Base-by-base conservation (phyloP, 92 coral and sea anemone genomes). In the Pocillopora grandis region DNA sequence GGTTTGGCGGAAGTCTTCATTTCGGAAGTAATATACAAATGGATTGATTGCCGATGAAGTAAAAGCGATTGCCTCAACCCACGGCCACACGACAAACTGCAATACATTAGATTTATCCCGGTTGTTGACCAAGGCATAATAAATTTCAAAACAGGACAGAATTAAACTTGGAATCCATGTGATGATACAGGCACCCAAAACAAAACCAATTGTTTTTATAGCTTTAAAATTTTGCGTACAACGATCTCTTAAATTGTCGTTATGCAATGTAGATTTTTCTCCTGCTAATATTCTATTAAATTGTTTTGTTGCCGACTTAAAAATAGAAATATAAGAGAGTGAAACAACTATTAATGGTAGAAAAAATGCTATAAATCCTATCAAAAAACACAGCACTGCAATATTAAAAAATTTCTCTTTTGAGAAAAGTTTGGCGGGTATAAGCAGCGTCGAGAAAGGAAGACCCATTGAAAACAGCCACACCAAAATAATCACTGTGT, bases 81-180 rank as follows among this genome's bases (percentile, higher is more conserved):
- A 74, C 2, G 63, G 61, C 78, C 78, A 74, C 63, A 74, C 37
- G 14, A n/a, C 36, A 74, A 0, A 23, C 10, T 0, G 0, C n/a
- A 55, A 17, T 55, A 10, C 11, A 12, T 74, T 10, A 1, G 2
- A 7, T 5, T n/a, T 9, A 12, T 62, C 55, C 16, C 57, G 14
- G 64, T 58, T 42, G 15, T 71, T 4, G 19, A 13, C 77, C 17
- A 19, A 13, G 20, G 20, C 15, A 74, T 70, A n/a, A 70, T 33
- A 27, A n/a, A 17, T 12, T 1, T 42, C 2, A 0, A 74, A 19
- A 49, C 19, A 12, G 1, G 62, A 10, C 49, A 57, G 1, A 14
- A 74, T 9, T 5, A 74, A 73, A 74, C 36, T 12, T 1, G 78
- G 78, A 31, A 74, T 20, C 78, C 78, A 74, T 20, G 78, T n/a